Base-by-base conservation (phyloP, 2,113 vertebrate genomes). In the Pseudopipra pipra region DNA sequence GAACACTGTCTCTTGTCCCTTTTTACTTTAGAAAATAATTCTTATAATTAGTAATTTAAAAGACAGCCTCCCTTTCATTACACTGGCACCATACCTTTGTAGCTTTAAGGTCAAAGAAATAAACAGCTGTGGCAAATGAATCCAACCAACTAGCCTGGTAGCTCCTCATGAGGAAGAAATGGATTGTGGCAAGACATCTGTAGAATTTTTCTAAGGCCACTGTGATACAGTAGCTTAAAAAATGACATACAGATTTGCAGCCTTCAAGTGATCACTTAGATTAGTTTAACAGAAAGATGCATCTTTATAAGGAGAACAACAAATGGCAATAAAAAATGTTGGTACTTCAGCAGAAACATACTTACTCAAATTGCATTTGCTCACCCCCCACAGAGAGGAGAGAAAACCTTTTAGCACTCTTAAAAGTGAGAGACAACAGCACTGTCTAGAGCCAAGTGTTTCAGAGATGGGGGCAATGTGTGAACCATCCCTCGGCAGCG, bases 121-220 rank as follows among this genome's bases (percentile, higher is more conserved):
- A 92, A 93, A 92, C 81, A 94, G 91, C 87, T 95, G 90, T 68
- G 62, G 54, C 78, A 94, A 88, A 94, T 54, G 33, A 93, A 91
- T 92, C 56, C 62, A 82, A 85, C 54, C 59, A 92, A 79, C 55
- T 52, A 49, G 33, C 47, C 46, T 73, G 61, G 71, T 83, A 92
- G 51, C 62, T 76, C 70, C 8, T 92, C 94, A 77, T 77, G 93
- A n/a, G 75, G 84, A 96, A 97, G 86, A 96, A 95, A 97, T 92
- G 58, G 75, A 84, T 96, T 95, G 80, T 94, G 93, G 93, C 95
- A 96, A 91, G 90, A 75, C 92, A 85, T 93, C 94, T 96, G 95
- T 65, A 95, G 81, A 91, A 89, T 90, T 97, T 91, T 76, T 85
- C 94, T 79, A 25, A 94, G 94, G 93, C 86, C 58, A 89, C 70